Conservation (phyloP, 2,113 vertebrate genomes). For the Pollachius pollachius region DNA sequence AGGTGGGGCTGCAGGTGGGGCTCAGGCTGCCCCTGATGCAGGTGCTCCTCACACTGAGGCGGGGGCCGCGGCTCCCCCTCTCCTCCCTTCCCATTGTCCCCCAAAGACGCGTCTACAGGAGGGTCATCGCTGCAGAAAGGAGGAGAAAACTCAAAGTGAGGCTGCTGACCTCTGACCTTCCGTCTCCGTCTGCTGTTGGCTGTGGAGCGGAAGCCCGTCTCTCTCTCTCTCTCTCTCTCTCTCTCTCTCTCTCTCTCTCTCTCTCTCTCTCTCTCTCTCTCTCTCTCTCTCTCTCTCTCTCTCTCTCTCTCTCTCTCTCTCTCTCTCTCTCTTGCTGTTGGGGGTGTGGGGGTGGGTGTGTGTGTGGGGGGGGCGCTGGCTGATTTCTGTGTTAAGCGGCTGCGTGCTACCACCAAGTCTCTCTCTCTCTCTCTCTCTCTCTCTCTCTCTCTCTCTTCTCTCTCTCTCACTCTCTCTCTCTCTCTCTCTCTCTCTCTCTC, state of each 20-base stretch:
- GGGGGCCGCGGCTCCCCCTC: not conserved
- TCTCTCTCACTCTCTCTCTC: no score
- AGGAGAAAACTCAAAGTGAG: slow-evolving; percentile 81
- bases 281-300: slow-evolving; percentile 40
- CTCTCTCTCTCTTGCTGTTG: slow-evolving; percentile 35
- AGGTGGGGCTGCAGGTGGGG: slow-evolving; percentile 28
- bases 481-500: no score
- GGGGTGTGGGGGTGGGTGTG: slow-evolving; percentile 4
- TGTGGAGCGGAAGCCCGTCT: slow-evolving; percentile 57
- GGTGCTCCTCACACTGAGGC: slow-evolving; percentile 21
- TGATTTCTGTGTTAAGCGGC: not conserved
- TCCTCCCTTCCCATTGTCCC: slow-evolving; percentile 72
- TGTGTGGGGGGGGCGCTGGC: slow-evolving; percentile 15
- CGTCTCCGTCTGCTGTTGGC: slow-evolving; percentile 61
- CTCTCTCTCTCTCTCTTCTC: no score
- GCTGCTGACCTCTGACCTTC: slow-evolving; percentile 69
- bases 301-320: slow-evolving; percentile 48
- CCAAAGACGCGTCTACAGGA: slow-evolving; percentile 62
- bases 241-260: slow-evolving; percentile 42
- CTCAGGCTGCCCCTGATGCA: slow-evolving; percentile 4
- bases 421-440: no score
- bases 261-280: slow-evolving; percentile 49
- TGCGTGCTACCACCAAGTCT: no score
- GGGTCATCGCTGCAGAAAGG: slow-evolving; percentile 80
- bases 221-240: slow-evolving; percentile 46